A percentile compares a stretch with the other conserved stretches of the same genome.
These are phyloP conservation scores for Girardia tigrina DNA, from an alignment of 2,888 invertebrate species.

Conservation along the genomic window DNA sequence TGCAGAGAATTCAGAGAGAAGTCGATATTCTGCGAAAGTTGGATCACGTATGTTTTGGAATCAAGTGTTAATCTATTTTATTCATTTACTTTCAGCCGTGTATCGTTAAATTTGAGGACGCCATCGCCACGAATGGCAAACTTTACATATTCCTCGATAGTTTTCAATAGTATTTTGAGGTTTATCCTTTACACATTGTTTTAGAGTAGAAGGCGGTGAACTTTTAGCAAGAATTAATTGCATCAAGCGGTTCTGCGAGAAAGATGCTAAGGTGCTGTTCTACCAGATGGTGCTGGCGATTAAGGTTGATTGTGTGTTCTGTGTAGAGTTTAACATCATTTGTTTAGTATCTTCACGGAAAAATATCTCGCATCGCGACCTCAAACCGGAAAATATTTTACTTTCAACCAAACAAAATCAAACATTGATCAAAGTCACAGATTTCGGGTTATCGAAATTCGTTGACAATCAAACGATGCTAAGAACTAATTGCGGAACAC, in stretches of 20 bases:
- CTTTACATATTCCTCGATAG: slow-evolving; percentile 74
- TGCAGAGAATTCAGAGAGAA: not conserved
- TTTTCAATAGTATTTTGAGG: too few relatives aligned
- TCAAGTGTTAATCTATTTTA: too few relatives aligned
- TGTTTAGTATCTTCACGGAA: slow-evolving; percentile 65
- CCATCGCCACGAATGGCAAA: slow-evolving; percentile 61
- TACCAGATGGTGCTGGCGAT: slow-evolving; percentile 72
- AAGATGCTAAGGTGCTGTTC: slow-evolving; percentile 62
- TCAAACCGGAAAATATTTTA: slow-evolving; percentile 57
- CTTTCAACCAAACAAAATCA: slow-evolving; percentile 57
- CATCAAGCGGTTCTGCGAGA: slow-evolving; percentile 59
- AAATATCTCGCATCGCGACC: slow-evolving; percentile 61
- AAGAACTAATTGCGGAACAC: slow-evolving; percentile 78
- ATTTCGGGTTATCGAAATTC: slow-evolving; percentile 76
- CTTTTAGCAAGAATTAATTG: slow-evolving; percentile 63
- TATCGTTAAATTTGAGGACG: slow-evolving; percentile 66
- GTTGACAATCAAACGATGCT: slow-evolving; percentile 64
- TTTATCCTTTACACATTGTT: too few relatives aligned
- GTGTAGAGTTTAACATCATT: too few relatives aligned
- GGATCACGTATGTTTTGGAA: too few relatives aligned
- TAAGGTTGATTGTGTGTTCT: slow-evolving; percentile 48
- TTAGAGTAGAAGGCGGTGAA: slow-evolving; percentile 77
- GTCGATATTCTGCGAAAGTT: slow-evolving; percentile 2
- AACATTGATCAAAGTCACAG: slow-evolving; percentile 63
- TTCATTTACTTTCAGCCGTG: too few relatives aligned